phyloP scores from a whole-genome alignment of 2,888 invertebrate species.

The Chrysotoxum bicinctum region DNA sequence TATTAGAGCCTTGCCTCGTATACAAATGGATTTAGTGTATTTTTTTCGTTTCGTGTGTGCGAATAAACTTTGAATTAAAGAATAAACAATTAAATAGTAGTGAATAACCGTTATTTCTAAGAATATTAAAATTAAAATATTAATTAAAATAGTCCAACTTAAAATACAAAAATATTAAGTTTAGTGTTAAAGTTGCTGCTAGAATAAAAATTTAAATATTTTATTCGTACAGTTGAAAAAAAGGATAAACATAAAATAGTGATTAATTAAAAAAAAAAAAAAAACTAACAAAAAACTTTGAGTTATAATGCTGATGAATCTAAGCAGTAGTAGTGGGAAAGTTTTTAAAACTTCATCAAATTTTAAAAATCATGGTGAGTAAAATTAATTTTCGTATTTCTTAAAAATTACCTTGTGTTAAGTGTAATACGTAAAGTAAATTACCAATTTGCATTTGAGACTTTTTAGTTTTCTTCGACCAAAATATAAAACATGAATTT shows the following conservation, averaged over 20 bases:
- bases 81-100: conserved; percentile 37
- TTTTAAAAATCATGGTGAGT: conserved; percentile 60
- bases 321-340: conserved; percentile 43
- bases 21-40: conserved; percentile 52
- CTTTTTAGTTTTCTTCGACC: too few species aligned
- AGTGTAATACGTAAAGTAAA: background rate
- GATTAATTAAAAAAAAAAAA: conserved; percentile 22
- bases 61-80: conserved; percentile 30
- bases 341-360: conserved; percentile 58
- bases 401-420: background rate
- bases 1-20: conserved; percentile 28
- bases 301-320: conserved; percentile 50
- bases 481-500: too few species aligned
- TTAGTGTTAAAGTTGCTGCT: conserved; percentile 67
- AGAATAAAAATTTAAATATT: conserved; percentile 18
- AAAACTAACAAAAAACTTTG: conserved; percentile 45
- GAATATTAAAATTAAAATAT: conserved; percentile 21
- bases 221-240: conserved; percentile 29
- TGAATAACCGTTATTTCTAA: conserved; percentile 50
- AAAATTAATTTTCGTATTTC: background rate
- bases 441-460: background rate
- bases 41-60: conserved; percentile 22
- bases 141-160: conserved; percentile 34
- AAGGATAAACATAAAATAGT: conserved; percentile 41
- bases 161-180: conserved; percentile 18